Conservation (phyloP, 1,140 invertebrate species). For the Aethina tumida region DNA sequence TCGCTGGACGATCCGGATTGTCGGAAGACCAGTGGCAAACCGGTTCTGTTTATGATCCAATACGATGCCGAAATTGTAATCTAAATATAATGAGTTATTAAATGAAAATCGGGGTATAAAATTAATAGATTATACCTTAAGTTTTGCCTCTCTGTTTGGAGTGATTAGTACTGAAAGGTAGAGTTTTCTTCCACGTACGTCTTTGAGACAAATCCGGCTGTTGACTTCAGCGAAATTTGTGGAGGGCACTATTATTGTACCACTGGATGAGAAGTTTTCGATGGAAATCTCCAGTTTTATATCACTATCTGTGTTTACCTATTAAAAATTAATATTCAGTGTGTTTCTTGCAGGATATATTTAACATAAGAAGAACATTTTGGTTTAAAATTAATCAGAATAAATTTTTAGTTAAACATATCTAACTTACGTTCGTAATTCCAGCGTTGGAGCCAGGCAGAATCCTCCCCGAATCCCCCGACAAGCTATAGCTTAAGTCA, state of each 20-base stretch:
- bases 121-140: slow-evolving; percentile 31
- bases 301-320: slow-evolving; percentile 56
- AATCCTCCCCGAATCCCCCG: slow-evolving; percentile 46
- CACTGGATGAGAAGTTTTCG: slow-evolving; percentile 71
- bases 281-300: slow-evolving; percentile 64
- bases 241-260: slow-evolving; percentile 44
- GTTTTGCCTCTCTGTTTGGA: slow-evolving; percentile 30
- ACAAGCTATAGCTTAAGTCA: slow-evolving; percentile 56
- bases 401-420: slow-evolving; percentile 1
- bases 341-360: background rate
- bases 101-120: slow-evolving; percentile 1
- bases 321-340: slow-evolving; percentile 4
- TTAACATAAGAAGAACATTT: slow-evolving; percentile 2
- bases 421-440: slow-evolving; percentile 24
- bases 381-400: background rate
- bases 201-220: slow-evolving; percentile 51
- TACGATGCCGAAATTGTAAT: slow-evolving; percentile 76
- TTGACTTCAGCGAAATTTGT: slow-evolving; percentile 36
- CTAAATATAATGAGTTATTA: slow-evolving; percentile 38
- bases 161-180: slow-evolving; percentile 51
- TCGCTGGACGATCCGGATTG: slow-evolving; percentile 75
- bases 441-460: slow-evolving; percentile 37
- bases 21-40: slow-evolving; percentile 85
- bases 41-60: slow-evolving; percentile 95
- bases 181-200: slow-evolving; percentile 59